A percentile compares a stretch with the other conserved stretches of the same genome.
These are phyloP conservation scores for Chelidonichthys spinosus DNA, from an alignment of 2,797 vertebrate genomes.

Conservation along the genomic window DNA sequence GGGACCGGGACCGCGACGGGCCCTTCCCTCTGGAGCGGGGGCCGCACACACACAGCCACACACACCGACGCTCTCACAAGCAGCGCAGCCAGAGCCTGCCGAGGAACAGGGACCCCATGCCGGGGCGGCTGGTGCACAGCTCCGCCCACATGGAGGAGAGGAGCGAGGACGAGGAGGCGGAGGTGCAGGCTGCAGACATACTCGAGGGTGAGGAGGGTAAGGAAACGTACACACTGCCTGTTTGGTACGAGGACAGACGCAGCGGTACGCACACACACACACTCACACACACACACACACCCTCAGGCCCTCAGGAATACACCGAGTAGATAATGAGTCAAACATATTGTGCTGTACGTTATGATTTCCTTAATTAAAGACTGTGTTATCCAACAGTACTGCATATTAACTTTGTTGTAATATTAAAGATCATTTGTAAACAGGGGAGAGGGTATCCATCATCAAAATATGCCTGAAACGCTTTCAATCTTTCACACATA, in stretches of 20 bases:
- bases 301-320: neutral
- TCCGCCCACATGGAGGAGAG: constrained; percentile 84
- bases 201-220: constrained; percentile 78
- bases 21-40: constrained; percentile 90
- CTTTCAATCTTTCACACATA: too few species aligned
- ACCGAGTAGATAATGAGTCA: neutral
- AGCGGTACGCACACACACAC: neutral
- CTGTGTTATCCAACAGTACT: neutral
- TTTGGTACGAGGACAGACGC: neutral
- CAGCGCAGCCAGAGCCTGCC: constrained; percentile 91
- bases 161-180: constrained; percentile 85
- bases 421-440: neutral
- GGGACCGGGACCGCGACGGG: constrained; percentile 87
- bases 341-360: neutral
- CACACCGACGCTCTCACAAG: constrained; percentile 84
- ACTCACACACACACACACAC: neutral
- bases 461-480: too few species aligned
- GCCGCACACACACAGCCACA: constrained; percentile 80
- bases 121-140: constrained; percentile 74
- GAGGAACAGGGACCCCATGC: constrained; percentile 86
- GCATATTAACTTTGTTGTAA: neutral
- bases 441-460: too few species aligned
- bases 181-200: constrained; percentile 75
- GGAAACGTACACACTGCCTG: constrained; percentile 20
- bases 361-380: constrained; percentile 4